Percentiles rank a stretch among this genome's conserved stretches.
These are phyloP conservation scores for Carcinoscorpius rotundicauda DNA, from an alignment of 1,140 invertebrate genomes.

Conservation along the genomic window DNA sequence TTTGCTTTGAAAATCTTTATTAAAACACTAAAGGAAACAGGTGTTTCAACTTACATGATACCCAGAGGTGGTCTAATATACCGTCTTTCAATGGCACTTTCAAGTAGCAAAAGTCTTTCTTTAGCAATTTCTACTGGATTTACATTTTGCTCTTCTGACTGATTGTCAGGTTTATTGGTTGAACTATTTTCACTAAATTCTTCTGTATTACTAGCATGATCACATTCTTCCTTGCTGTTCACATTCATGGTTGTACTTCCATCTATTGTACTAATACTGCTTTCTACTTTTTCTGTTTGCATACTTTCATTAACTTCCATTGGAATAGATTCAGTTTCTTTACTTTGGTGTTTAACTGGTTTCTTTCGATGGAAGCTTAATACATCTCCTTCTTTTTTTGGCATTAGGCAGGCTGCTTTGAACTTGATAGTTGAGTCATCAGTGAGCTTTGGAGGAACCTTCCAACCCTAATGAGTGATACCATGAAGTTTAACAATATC, in stretches of 20 bases:
- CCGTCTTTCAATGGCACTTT: conserved; percentile 77
- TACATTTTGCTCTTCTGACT: conserved; percentile 23
- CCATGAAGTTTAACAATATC: no score
- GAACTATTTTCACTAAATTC: conserved; percentile 1
- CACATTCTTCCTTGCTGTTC: conserved; percentile 35
- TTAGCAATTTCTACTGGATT: conserved; percentile 55
- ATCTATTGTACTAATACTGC: no score
- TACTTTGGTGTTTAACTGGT: no score
- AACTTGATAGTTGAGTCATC: no score
- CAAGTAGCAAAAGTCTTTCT: conserved; percentile 63
- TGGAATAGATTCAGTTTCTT: no score
- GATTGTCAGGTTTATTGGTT: background rate
- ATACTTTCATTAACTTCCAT: no score
- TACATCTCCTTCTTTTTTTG: no score
- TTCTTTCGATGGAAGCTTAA: no score
- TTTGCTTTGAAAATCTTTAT: conserved; percentile 8
- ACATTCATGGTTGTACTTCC: conserved; percentile 6
- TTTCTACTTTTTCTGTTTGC: no score
- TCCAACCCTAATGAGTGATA: no score
- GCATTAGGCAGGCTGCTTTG: no score
- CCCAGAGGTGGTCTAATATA: conserved; percentile 89
- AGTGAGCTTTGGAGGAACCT: no score
- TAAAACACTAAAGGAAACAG: conserved; percentile 3
- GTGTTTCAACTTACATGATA: conserved; percentile 41
- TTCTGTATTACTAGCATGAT: conserved; percentile 20